phyloP scores from a whole-genome alignment of 2,888 invertebrate species.

The Rhorus exstirpatorius region DNA sequence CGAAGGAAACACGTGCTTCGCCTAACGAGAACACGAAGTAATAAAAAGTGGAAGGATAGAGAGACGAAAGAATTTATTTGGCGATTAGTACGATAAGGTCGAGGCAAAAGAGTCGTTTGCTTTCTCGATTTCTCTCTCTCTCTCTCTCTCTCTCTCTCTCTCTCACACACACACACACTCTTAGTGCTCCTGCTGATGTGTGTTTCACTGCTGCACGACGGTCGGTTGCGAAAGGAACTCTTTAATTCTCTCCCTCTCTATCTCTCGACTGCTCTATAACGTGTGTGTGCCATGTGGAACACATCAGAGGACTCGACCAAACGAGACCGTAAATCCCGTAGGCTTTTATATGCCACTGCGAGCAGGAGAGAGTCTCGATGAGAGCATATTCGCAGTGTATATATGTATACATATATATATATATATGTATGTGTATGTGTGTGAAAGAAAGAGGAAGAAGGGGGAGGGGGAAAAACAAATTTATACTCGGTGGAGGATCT shows the following conservation, averaged over 20 bases:
- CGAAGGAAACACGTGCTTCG: constrained; percentile 68
- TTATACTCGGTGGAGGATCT: constrained; percentile 36
- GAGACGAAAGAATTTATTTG: constrained; percentile 70
- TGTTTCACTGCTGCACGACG: constrained; percentile 38
- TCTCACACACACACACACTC: constrained; percentile 5
- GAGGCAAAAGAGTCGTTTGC: constrained; percentile 59
- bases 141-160: constrained; percentile 9
- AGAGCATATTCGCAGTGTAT: constrained; percentile 37
- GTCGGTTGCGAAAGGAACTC: constrained; percentile 37
- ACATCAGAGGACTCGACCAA: constrained; percentile 56
- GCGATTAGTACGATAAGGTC: constrained; percentile 70
- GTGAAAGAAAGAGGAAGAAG: constrained; percentile 12
- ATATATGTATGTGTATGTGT: constrained; percentile 3
- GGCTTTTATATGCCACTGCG: constrained; percentile 49
- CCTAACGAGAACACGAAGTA: constrained; percentile 69
- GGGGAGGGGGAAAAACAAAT: constrained; percentile 16
- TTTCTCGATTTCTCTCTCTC: constrained; percentile 13
- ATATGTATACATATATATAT: constrained; percentile 1
- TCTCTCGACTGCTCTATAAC: constrained; percentile 13
- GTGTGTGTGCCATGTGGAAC: constrained; percentile 50
- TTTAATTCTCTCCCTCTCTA: neutral
- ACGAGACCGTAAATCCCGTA: constrained; percentile 66
- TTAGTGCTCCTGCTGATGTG: constrained; percentile 53
- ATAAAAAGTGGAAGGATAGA: constrained; percentile 68
- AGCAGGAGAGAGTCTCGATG: constrained; percentile 31